Conservation (phyloP, 2,113 vertebrate genomes). For the Rafetus swinhoei region DNA sequence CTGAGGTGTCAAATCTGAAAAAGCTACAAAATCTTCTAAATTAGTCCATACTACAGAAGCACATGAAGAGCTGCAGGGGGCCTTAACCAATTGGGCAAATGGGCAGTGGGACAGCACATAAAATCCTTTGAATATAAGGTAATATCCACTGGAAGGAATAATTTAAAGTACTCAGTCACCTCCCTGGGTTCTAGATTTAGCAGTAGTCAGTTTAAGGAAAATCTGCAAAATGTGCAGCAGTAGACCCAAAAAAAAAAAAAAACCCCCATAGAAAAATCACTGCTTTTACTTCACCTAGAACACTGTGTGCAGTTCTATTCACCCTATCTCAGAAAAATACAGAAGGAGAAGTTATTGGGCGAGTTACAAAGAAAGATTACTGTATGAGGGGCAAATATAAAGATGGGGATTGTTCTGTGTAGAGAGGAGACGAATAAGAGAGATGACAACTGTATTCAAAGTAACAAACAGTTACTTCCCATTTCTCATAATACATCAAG, state of each 20-base stretch:
- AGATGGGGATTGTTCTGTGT: background rate
- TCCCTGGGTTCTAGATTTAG: background rate
- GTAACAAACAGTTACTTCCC: background rate
- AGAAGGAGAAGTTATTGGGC: background rate
- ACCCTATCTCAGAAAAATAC: background rate
- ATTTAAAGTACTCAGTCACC: background rate
- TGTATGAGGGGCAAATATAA: rapidly evolving
- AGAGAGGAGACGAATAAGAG: background rate
- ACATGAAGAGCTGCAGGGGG: background rate
- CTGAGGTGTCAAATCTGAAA: background rate
- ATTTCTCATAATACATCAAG: background rate
- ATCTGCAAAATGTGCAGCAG: background rate
- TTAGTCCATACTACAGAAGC: background rate
- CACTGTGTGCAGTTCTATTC: background rate
- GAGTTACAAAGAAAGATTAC: background rate
- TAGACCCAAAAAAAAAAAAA: background rate
- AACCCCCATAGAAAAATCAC: background rate
- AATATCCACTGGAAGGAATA: background rate
- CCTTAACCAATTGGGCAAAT: rapidly evolving
- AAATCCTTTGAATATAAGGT: background rate
- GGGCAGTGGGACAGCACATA: background rate
- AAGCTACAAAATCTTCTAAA: background rate
- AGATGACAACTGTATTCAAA: background rate
- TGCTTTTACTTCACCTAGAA: background rate
- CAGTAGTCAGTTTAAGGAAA: background rate